Base-by-base conservation (phyloP, 2,888 invertebrate species). In the Drosophila trichaetosa region DNA sequence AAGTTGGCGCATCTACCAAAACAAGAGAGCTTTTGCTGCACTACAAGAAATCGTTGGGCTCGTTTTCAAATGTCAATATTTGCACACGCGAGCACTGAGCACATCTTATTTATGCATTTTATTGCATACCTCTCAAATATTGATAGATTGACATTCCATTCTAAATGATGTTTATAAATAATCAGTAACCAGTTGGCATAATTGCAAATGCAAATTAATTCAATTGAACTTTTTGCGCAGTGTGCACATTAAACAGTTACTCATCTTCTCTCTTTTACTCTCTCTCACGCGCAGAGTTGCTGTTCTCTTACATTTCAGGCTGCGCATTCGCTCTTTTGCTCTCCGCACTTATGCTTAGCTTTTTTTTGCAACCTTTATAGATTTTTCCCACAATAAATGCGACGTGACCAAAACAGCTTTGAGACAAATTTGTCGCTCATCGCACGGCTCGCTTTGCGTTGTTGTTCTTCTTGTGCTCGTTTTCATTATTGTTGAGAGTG, bases 321-420 rank as follows among this genome's bases (percentile, higher is more conserved):
- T 73, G 74, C 63, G 72, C 81, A 57, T n/a, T 75, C 52, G 51
- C 69, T 72, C 67, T 76, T 46, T 58, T 38, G 60, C 77, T 80
- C 69, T 69, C 42, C 77, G 77, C 77, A 65, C 52, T 56, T 65
- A 18, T 49, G 62, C 49, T 57, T 38, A 24, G 29, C 36, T 61
- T 63, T 66, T 66, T 53, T n/a, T 33, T 59, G 33, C 24, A 65
- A 74, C 76, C 79, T 82, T 82, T 82, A 82, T 82, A 53, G 87
- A 87, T 87, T 87, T 86, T 86, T 89, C 87, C 83, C 78, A 80
- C 59, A 73, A 68, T 69, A 42, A 31, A 24, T 42, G 86, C 88
- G 82, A 88, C 88, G 82, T 88, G 84, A 82, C 87, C 72, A 79
- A 86, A 83, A 86, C 80, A 83, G 73, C 48, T 38, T 61, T 64